Evolutionary conservation across 2,797 vertebrate species (phyloP).

Genomic region (Clarias laeviceps): DNA sequence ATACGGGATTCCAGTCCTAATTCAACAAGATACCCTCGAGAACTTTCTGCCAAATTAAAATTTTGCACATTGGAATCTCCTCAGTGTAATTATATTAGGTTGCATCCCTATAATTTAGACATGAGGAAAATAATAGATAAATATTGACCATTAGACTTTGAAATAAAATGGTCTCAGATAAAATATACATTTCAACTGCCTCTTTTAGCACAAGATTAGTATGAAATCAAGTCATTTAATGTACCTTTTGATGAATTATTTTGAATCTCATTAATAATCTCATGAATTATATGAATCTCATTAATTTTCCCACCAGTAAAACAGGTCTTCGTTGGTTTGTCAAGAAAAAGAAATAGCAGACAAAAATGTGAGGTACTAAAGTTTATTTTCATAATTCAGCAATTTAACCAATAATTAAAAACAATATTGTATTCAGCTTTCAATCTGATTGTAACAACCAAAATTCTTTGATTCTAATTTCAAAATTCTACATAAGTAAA

Average conservation of each 20-base stretch:
- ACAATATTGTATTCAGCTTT: conserved; percentile 8
- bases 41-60: not conserved
- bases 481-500: not conserved
- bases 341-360: not conserved
- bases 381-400: conserved; percentile 29
- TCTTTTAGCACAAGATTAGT: not conserved
- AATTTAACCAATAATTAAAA: not conserved
- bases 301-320: not conserved
- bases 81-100: not conserved
- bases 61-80: not conserved
- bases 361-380: not conserved
- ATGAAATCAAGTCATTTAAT: not conserved
- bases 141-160: not conserved
- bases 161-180: not conserved
- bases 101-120: not conserved
- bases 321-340: not conserved
- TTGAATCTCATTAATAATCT: no score
- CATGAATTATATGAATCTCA: not conserved
- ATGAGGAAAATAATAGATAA: not conserved
- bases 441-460: not conserved
- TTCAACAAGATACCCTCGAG: not conserved
- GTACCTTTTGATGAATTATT: not conserved
- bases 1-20: not conserved
- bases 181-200: not conserved
- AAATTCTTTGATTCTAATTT: no score